These are phyloP conservation scores for Sarcophaga bullata DNA, from an alignment of 1,140 invertebrate species.

Conservation along the genomic window DNA sequence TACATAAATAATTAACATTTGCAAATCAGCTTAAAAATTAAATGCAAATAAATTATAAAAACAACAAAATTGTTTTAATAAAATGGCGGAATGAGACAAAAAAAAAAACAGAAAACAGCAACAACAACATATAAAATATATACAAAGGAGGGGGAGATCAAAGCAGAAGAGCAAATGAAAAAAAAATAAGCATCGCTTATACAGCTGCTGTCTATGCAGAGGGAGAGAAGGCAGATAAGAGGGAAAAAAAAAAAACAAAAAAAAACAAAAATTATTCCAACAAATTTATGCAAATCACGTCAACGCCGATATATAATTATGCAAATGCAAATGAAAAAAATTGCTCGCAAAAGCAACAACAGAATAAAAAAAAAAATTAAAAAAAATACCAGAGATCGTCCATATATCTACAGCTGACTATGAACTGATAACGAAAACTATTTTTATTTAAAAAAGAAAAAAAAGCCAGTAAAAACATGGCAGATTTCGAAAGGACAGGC, in stretches of 20 bases:
- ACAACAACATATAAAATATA: no score
- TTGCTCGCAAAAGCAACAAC: background rate
- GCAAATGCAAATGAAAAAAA: background rate
- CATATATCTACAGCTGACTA: background rate
- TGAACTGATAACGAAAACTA: constrained; percentile 6
- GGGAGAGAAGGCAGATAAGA: background rate
- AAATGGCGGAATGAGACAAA: no score
- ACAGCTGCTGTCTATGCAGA: background rate
- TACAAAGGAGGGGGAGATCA: no score
- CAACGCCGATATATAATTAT: constrained; percentile 40
- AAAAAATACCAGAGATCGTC: background rate
- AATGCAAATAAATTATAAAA: no score
- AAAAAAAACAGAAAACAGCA: no score
- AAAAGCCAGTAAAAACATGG: background rate
- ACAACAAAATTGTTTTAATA: no score
- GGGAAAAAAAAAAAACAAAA: background rate
- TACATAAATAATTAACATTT: no score
- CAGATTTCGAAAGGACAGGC: background rate
- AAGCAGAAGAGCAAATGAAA: no score
- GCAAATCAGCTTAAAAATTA: no score
- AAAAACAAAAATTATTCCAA: background rate
- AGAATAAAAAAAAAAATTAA: background rate
- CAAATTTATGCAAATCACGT: constrained; percentile 39
- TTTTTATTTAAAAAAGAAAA: background rate
- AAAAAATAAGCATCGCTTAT: background rate